Percentiles rank a stretch among this genome's conserved stretches.
phyloP scores from a whole-genome alignment of 2,888 invertebrate genomes.

The Allolobophora icterica region DNA sequence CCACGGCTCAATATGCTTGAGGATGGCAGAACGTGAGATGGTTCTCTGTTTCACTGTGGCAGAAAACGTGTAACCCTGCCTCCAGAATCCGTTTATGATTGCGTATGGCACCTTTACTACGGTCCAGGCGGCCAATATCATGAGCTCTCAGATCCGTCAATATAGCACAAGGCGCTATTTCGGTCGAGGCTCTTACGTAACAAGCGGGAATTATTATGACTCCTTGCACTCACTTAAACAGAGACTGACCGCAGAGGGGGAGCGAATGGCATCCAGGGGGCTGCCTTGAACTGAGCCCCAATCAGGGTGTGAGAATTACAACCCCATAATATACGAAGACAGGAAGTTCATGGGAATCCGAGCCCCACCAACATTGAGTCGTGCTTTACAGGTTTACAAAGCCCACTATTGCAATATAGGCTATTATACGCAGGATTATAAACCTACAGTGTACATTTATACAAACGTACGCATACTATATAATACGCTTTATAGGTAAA shows the following conservation, averaged over 20 bases:
- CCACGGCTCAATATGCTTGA: background rate
- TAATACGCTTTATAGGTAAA: background rate
- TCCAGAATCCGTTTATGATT: background rate
- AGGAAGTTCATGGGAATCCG: background rate
- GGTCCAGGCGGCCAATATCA: background rate
- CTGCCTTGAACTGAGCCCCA: background rate
- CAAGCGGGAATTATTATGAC: background rate
- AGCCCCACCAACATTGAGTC: background rate
- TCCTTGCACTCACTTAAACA: background rate
- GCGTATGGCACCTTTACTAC: background rate
- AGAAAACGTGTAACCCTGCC: background rate
- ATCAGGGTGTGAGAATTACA: conserved; percentile 17
- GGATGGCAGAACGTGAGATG: background rate
- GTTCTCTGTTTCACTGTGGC: background rate
- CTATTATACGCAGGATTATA: background rate
- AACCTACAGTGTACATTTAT: background rate
- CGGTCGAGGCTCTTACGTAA: background rate
- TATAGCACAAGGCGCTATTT: background rate
- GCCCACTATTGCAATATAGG: background rate
- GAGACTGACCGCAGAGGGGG: background rate
- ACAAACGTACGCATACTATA: background rate
- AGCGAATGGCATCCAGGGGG: background rate
- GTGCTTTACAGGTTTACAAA: background rate
- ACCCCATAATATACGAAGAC: conserved; percentile 7
- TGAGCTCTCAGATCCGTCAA: background rate